phyloP scores from a whole-genome alignment of 30 jellyfish, hydroid and myxozoan species.

The Aurelia sp. region DNA sequence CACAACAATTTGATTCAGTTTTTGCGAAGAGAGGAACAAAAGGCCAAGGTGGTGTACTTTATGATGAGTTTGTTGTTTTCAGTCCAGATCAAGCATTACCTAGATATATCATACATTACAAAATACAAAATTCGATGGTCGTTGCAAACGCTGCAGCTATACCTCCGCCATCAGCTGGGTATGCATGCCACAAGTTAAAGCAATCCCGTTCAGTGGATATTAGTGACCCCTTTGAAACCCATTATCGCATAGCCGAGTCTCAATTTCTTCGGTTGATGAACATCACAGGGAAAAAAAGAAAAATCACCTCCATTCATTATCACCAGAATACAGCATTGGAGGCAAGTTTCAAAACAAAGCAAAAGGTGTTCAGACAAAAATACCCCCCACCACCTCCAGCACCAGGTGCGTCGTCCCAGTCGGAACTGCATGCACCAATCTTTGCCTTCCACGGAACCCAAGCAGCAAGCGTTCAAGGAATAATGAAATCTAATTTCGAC shows the following conservation, averaged over 20 bases:
- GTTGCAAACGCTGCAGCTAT: neutral
- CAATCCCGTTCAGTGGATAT: constrained; percentile 29
- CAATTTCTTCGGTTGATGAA: constrained; percentile 45
- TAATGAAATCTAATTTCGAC: constrained; percentile 36
- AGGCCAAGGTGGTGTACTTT: constrained; percentile 66
- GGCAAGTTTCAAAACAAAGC: constrained; percentile 44
- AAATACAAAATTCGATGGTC: neutral
- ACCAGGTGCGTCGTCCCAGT: no score
- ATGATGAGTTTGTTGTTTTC: constrained; percentile 77
- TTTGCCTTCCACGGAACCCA: constrained; percentile 80
- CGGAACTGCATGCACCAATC: neutral
- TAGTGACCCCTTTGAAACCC: constrained; percentile 45
- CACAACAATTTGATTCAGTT: constrained; percentile 58
- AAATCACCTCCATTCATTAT: constrained; percentile 36
- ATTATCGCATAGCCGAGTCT: constrained; percentile 72
- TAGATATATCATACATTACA: constrained; percentile 50
- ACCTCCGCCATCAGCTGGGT: constrained; percentile 9
- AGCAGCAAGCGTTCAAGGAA: constrained; percentile 28
- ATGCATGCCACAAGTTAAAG: neutral
- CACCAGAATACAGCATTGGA: constrained; percentile 28
- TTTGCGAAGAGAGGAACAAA: constrained; percentile 71
- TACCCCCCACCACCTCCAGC: neutral
- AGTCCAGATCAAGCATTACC: constrained; percentile 75
- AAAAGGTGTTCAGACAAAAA: constrained; percentile 8
- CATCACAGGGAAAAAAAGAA: neutral